Evolutionary conservation across 2,888 invertebrate genomes (phyloP).

Genomic region (Fragum fragum): DNA sequence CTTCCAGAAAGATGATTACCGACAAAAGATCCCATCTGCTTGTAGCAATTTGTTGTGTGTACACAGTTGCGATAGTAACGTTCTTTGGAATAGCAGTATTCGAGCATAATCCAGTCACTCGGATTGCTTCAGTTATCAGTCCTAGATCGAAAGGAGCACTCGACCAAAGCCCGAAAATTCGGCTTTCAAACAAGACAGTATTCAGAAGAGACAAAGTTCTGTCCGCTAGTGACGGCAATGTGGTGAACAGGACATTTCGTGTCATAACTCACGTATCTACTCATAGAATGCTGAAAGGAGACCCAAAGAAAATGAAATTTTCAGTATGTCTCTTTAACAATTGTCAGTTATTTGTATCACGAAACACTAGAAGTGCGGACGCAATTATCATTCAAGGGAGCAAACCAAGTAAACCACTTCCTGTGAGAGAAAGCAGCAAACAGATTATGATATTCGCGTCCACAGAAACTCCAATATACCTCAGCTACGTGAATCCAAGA

Average conservation of each 20-base stretch:
- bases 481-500: conserved; percentile 10
- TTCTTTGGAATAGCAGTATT: neutral
- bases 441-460: conserved; percentile 50
- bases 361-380: conserved; percentile 28
- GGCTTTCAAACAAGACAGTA: neutral
- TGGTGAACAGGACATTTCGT: neutral
- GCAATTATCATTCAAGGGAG: conserved; percentile 59
- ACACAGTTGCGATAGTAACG: too few species aligned
- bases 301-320: neutral
- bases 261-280: neutral
- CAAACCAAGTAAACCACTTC: conserved; percentile 29
- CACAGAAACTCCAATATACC: conserved; percentile 48
- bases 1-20: too few species aligned
- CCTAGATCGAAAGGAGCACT: neutral
- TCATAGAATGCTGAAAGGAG: conserved; percentile 3
- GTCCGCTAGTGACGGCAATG: too few species aligned
- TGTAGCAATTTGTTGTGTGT: too few species aligned
- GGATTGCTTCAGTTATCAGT: neutral
- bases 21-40: too few species aligned
- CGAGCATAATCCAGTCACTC: neutral
- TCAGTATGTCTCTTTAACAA: conserved; percentile 14
- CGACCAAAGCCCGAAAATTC: neutral
- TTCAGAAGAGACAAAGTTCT: neutral
- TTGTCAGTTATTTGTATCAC: neutral
- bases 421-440: conserved; percentile 24